phyloP scores from a whole-genome alignment of 2,888 invertebrate genomes.

The Tenthredo livida region DNA sequence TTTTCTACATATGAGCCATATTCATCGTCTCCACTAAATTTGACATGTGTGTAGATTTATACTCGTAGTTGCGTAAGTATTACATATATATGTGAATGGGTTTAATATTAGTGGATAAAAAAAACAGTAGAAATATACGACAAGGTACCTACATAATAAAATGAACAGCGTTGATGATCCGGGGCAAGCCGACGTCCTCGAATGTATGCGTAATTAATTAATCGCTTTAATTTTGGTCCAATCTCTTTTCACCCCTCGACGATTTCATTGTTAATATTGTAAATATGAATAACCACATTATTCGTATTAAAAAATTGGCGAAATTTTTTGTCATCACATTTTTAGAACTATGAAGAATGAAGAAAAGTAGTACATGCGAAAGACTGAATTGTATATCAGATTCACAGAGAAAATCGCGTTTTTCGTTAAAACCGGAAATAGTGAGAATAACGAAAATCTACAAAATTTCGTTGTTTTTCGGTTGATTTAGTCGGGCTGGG shows the following conservation, averaged over 20 bases:
- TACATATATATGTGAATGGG: not conserved
- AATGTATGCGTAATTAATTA: conserved; percentile 12
- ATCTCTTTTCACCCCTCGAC: not conserved
- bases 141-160: not conserved
- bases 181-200: not conserved
- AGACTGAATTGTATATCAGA: not conserved
- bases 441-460: not conserved
- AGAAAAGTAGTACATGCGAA: not conserved
- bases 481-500: no score
- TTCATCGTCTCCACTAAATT: not conserved
- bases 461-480: not conserved
- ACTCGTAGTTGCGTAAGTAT: not conserved
- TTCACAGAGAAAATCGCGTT: not conserved
- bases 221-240: not conserved
- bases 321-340: not conserved
- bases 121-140: not conserved
- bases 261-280: not conserved
- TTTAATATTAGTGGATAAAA: not conserved
- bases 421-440: not conserved
- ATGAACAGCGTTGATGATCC: conserved; percentile 27
- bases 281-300: not conserved
- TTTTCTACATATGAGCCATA: not conserved
- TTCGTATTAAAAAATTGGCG: not conserved
- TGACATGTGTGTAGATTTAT: not conserved
- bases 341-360: not conserved